Conservation (phyloP, 2,888 invertebrate genomes). For the Spodoptera exigua region DNA sequence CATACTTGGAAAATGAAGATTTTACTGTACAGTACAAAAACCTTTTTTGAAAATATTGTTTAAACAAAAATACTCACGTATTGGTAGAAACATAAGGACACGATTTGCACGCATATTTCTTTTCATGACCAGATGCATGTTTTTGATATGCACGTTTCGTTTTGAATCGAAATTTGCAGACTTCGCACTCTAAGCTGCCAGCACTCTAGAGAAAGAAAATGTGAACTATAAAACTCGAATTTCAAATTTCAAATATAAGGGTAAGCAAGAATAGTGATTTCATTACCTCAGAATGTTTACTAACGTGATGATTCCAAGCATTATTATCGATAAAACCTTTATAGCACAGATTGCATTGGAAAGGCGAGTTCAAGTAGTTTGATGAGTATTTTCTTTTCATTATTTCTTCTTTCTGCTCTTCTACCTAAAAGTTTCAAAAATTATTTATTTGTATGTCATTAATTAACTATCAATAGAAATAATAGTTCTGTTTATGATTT, state of each 20-base stretch:
- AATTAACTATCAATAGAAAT: too few relatives aligned
- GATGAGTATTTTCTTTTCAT: constrained; percentile 72
- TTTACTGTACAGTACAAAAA: too few relatives aligned
- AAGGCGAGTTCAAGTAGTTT: constrained; percentile 79
- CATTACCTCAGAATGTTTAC: constrained; percentile 77
- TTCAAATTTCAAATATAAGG: neutral
- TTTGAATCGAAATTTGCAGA: constrained; percentile 82
- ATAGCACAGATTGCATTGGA: constrained; percentile 78
- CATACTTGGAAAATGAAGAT: neutral
- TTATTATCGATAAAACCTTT: constrained; percentile 82
- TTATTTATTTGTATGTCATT: too few relatives aligned
- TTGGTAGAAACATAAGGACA: constrained; percentile 81
- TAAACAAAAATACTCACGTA: constrained; percentile 69
- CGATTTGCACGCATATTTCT: constrained; percentile 81
- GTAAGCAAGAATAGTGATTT: neutral
- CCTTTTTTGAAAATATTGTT: neutral
- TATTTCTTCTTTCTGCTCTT: constrained; percentile 81
- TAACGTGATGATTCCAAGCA: constrained; percentile 81
- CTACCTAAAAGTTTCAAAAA: constrained; percentile 60
- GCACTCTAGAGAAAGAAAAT: constrained; percentile 66
- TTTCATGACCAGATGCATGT: constrained; percentile 81
- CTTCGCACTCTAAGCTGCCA: constrained; percentile 75
- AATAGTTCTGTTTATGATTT: too few relatives aligned
- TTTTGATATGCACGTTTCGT: constrained; percentile 79
- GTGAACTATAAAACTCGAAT: too few relatives aligned